Base-by-base conservation (phyloP, 1,140 invertebrate species). In the Trypoxylus dichotomus region DNA sequence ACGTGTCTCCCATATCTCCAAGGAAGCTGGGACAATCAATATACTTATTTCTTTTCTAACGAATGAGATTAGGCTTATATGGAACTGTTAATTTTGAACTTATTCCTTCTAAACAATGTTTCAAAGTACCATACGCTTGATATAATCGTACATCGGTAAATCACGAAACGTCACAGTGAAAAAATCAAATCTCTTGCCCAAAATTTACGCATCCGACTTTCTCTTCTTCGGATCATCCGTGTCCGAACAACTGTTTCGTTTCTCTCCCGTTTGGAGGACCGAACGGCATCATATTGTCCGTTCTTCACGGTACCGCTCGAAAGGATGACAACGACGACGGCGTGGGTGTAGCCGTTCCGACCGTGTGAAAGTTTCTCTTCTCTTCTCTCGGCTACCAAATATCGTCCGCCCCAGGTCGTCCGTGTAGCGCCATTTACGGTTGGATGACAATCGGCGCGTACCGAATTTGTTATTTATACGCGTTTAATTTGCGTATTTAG, bases 401-500 rank as follows among this genome's bases (percentile, higher is more conserved):
- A 37, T 37, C 32, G 32, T 8, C 43, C 15, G 13, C n/a, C 43
- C 13, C 11, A 47, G 15, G n/a, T 47, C 6, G 43, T 19, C 43
- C n/a, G 13, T 13, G 43, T 19, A 47, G 43, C 43, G 43, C 60
- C 60, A 27, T 63, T 3, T 63, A 63, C 25, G 60, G 60, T 6
- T 5, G 21, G 25, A 63, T 13, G 60, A 63, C 60, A 63, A 58
- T 21, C 47, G 47, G 47, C 5, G 21, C 15, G 25, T 63, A 19
- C 19, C 13, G 43, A 47, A 63, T 63, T 37, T 37, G 10, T 37
- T 37, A 25, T 63, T 63, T 27, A 27, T 63, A 63, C 43, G 43
- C n/a, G 19, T 63, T 63, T 63, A 63, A 63, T 63, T 63, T 63
- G 60, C 21, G 3, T 24, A 63, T 63, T 27, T 63, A 27, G 60